A percentile compares a stretch with the other conserved stretches of the same genome.
Conservation (phyloP, 2,888 invertebrate genomes). For the Agonopterix arenella region DNA sequence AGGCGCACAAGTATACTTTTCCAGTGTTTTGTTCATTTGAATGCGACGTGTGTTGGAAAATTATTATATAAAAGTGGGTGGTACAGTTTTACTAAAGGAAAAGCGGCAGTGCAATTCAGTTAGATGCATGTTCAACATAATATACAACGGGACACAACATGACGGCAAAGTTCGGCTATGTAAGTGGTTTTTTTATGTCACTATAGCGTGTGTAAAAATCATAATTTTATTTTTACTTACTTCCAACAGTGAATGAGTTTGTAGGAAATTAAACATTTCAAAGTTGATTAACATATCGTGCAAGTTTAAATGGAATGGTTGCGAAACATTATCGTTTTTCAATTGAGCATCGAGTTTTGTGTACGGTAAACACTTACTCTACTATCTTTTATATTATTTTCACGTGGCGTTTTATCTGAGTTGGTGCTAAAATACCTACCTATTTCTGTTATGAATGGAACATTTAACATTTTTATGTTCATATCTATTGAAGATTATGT, state of each 20-base stretch:
- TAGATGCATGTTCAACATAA: slow-evolving; percentile 75
- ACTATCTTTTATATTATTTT: neutral
- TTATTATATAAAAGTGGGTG: slow-evolving; percentile 70
- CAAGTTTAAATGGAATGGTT: neutral
- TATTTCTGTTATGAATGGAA: slow-evolving; percentile 25
- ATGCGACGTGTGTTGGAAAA: slow-evolving; percentile 64
- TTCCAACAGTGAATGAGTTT: neutral
- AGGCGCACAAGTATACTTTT: slow-evolving; percentile 54
- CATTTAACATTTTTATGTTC: slow-evolving; percentile 13
- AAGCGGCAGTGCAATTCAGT: slow-evolving; percentile 67
- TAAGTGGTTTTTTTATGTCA: slow-evolving; percentile 37
- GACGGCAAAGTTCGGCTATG: slow-evolving; percentile 79
- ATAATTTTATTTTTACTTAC: neutral
- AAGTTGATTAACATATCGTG: neutral
- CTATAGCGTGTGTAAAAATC: neutral
- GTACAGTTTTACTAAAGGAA: slow-evolving; percentile 66
- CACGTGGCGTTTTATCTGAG: neutral
- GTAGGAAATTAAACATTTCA: too few species aligned
- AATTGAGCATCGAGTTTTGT: too few species aligned
- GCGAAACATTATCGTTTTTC: neutral
- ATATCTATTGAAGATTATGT: slow-evolving; percentile 4
- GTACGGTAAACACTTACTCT: neutral
- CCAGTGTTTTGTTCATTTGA: slow-evolving; percentile 65
- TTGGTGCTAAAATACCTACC: slow-evolving; percentile 1
- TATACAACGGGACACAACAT: slow-evolving; percentile 77